Percentiles rank a stretch among this genome's conserved stretches.
These are phyloP conservation scores for Crotophaga sulcirostris DNA, from an alignment of 2,113 vertebrate species.

Conservation along the genomic window DNA sequence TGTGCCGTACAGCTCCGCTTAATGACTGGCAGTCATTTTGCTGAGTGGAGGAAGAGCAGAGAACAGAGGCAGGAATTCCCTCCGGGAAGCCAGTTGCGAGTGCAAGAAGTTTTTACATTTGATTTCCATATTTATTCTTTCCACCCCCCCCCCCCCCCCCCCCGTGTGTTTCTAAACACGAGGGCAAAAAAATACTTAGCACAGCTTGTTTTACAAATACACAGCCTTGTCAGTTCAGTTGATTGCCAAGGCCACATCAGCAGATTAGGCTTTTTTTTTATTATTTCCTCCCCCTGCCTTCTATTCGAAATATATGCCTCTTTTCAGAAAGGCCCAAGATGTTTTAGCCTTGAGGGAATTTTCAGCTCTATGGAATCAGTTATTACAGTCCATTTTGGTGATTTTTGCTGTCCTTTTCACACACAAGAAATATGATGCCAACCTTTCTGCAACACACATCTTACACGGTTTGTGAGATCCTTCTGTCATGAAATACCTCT, in stretches of 20 bases:
- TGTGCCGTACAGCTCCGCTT: slow-evolving; percentile 82
- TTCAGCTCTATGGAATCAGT: neutral
- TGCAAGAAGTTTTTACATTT: slow-evolving; percentile 81
- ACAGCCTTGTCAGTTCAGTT: slow-evolving; percentile 20
- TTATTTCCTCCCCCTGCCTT: neutral
- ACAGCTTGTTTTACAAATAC: slow-evolving; percentile 70
- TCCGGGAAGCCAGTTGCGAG: slow-evolving; percentile 76
- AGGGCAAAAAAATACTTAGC: slow-evolving; percentile 69
- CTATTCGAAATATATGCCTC: slow-evolving; percentile 2
- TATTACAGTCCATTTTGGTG: neutral
- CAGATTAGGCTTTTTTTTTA: neutral
- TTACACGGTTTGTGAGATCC: slow-evolving; percentile 8
- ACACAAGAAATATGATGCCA: slow-evolving; percentile 15
- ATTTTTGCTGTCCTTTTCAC: neutral
- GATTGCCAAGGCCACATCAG: slow-evolving; percentile 40
- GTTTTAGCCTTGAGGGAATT: slow-evolving; percentile 59
- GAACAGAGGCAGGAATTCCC: slow-evolving; percentile 81
- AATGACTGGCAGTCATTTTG: slow-evolving; percentile 92
- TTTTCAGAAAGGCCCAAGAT: neutral
- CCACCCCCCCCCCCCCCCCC: neutral
- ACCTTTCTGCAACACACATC: slow-evolving; percentile 10
- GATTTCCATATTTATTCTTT: slow-evolving; percentile 82
- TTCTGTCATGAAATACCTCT: slow-evolving; percentile 24
- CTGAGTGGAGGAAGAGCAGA: slow-evolving; percentile 78
- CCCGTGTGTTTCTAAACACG: slow-evolving; percentile 70